Evolutionary conservation across 2,888 invertebrate species (phyloP), one percentile per base, ranked within the genome.

Genomic region (Temnothorax unifasciatus): DNA sequence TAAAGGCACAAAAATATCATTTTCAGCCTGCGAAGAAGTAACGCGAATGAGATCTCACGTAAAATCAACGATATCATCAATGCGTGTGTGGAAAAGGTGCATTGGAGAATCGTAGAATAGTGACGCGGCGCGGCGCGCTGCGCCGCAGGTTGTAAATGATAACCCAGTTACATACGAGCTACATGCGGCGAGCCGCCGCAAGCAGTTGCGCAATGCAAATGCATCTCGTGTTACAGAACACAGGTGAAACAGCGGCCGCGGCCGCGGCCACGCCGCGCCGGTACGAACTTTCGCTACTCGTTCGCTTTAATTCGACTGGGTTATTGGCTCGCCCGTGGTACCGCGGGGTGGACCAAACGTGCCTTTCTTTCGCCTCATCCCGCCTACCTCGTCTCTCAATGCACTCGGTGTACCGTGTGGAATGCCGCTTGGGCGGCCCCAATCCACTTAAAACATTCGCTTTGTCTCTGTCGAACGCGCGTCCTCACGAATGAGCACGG

Each of bases 181-280:
- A 85, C 88, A 85, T 91, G 92, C 86, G 92, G 92, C 92, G 86
- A 88, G 86, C 90, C 88, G 88, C 91, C 87, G 87, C 86, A 87
- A 85, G 75, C 69, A 11, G 86, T 92, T 93, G 91, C 92, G 92
- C 90, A 93, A 93, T 87, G 85, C 84, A 82, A 91, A 90, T 90
- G 88, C 89, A 91, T 93, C 93, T 93, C 93, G 88, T 85, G 88
- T 93, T 93, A 93, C 93, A 88, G 88, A 88, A 86, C 83, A 90
- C 91, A 91, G 92, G 93, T 92, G 91, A 92, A 92, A 84, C 87
- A 88, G 64, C 74, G 52, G 68, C 52, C 52, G 25, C 21, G 63
- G 6, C 34, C 34, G 34, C 34, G 34, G 34, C 34, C 34, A 34
- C 34, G 34, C 34, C 34, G 34, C 34, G 34, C 34, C 18, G 47